Evolutionary conservation across 2,113 vertebrate species (phyloP).

Genomic region (Puntigrus tetrazona): DNA sequence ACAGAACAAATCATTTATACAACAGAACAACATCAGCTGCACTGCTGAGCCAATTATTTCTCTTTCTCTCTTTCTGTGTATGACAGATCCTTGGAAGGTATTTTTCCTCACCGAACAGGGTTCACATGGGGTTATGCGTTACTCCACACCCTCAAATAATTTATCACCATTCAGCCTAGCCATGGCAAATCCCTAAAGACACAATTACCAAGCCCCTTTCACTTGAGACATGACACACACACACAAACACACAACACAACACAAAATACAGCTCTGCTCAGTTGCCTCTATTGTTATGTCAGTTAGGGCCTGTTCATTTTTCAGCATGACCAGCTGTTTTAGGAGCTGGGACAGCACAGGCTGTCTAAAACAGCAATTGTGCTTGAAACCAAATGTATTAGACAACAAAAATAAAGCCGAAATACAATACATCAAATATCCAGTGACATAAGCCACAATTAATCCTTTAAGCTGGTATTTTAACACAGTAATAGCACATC

Average conservation of each 20-base stretch:
- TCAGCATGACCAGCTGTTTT: neutral
- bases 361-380: neutral
- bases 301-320: conserved; percentile 58
- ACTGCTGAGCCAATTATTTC: conserved; percentile 46
- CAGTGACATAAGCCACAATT: neutral
- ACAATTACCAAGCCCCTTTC: conserved; percentile 70
- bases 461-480: no score
- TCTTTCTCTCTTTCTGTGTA: conserved; percentile 25
- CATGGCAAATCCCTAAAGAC: conserved; percentile 77
- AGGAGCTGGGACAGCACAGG: neutral
- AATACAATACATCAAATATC: neutral
- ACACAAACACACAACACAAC: conserved; percentile 54
- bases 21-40: conserved; percentile 42
- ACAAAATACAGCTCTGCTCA: conserved; percentile 55
- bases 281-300: conserved; percentile 56
- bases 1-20: conserved; percentile 33
- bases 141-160: conserved; percentile 65
- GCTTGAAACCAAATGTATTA: neutral
- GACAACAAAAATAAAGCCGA: neutral
- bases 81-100: conserved; percentile 15
- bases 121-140: conserved; percentile 60
- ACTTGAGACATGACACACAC: conserved; percentile 60
- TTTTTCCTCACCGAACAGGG: conserved; percentile 54
- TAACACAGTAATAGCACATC: no score
- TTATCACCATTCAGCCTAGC: conserved; percentile 69